Conservation (phyloP, 2,888 invertebrate genomes). For the Trachelus troglodyta region DNA sequence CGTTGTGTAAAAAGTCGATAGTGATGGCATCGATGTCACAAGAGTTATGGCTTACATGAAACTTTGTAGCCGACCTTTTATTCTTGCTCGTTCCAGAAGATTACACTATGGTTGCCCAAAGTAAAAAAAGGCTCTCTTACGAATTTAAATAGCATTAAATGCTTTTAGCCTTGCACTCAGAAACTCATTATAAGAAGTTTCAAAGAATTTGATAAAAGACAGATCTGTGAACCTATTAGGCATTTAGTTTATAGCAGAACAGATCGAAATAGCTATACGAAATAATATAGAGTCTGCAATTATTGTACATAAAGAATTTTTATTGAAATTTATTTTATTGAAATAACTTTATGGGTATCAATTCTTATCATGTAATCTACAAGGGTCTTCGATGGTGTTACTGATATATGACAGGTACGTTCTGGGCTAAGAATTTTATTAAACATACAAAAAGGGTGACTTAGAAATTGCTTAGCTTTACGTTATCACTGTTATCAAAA, state of each 20-base stretch:
- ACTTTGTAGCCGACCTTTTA: background rate
- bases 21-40: background rate
- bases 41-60: background rate
- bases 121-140: background rate
- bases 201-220: background rate
- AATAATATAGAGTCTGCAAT: background rate
- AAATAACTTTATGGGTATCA: background rate
- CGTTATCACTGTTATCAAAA: background rate
- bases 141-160: background rate
- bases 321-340: background rate
- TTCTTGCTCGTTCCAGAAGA: background rate
- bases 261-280: background rate
- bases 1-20: slow-evolving; percentile 4
- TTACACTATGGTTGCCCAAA: background rate
- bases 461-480: background rate
- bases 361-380: background rate
- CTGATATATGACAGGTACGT: background rate
- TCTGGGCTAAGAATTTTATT: background rate
- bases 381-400: background rate
- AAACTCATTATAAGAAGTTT: background rate
- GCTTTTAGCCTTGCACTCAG: background rate
- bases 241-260: background rate
- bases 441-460: background rate
- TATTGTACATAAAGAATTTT: background rate
- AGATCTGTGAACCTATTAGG: background rate